A percentile compares a stretch with the other conserved stretches of the same genome.
Conservation (phyloP, 2,888 invertebrate species). For the Agriopis leucophaearia region DNA sequence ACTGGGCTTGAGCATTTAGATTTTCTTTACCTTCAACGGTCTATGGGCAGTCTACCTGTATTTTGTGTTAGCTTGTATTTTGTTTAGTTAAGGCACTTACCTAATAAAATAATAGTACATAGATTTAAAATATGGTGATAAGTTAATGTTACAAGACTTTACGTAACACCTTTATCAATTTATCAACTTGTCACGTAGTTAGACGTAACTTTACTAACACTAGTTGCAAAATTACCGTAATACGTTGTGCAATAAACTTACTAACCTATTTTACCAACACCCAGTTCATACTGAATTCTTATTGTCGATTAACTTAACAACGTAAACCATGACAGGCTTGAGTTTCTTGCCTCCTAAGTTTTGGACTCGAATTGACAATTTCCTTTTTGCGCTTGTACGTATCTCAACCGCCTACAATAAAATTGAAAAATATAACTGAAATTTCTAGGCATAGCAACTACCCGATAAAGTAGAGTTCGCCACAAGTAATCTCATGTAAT, state of each 20-base stretch:
- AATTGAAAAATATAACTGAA: neutral
- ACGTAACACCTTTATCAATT: constrained; percentile 15
- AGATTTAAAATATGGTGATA: neutral
- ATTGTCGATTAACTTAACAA: constrained; percentile 9
- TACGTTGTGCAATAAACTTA: constrained; percentile 17
- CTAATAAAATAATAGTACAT: too few relatives aligned
- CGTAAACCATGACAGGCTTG: neutral
- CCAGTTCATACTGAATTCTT: neutral
- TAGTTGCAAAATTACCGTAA: constrained; percentile 16
- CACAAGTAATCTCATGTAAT: neutral
- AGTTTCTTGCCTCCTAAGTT: constrained; percentile 20
- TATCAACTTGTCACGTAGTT: constrained; percentile 28
- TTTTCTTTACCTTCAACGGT: too few relatives aligned
- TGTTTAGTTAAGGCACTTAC: too few relatives aligned
- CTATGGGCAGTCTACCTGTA: too few relatives aligned
- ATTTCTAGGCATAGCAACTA: neutral
- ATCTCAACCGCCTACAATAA: neutral
- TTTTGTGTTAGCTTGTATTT: too few relatives aligned
- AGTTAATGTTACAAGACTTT: neutral
- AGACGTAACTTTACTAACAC: constrained; percentile 21
- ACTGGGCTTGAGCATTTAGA: too few relatives aligned
- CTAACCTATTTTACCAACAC: constrained; percentile 21
- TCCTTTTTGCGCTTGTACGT: constrained; percentile 24
- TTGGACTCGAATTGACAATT: constrained; percentile 25
- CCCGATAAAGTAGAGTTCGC: neutral